Evolutionary conservation across 2,888 invertebrate genomes (phyloP).

Genomic region (Choristoneura rosaceana): DNA sequence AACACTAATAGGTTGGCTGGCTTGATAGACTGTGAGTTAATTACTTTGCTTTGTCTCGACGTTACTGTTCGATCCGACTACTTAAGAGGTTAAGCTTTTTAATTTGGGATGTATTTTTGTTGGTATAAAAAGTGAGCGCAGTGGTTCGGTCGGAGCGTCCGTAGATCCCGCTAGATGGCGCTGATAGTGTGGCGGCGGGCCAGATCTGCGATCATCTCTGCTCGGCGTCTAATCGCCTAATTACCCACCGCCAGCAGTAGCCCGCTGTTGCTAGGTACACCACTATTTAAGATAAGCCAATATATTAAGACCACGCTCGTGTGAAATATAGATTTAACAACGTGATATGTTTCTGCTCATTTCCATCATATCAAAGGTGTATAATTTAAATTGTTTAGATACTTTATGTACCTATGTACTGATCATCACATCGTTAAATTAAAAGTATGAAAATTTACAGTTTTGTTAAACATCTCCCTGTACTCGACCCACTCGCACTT

Average conservation of each 20-base stretch:
- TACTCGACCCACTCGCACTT: too few species aligned
- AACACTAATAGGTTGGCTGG: conserved; percentile 63
- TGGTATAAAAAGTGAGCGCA: conserved; percentile 29
- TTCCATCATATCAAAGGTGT: not conserved
- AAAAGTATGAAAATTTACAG: too few species aligned
- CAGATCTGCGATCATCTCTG: conserved; percentile 72
- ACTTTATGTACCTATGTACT: not conserved
- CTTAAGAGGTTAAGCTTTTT: conserved; percentile 46
- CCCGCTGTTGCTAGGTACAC: conserved; percentile 36
- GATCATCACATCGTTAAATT: too few species aligned
- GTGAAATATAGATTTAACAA: not conserved
- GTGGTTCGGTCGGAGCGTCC: conserved; percentile 62
- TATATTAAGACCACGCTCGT: conserved; percentile 17
- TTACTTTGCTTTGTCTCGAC: conserved; percentile 67
- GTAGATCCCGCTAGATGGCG: conserved; percentile 81
- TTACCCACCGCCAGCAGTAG: conserved; percentile 52
- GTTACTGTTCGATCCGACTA: conserved; percentile 41
- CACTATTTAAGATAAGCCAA: conserved; percentile 35
- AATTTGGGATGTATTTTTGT: conserved; percentile 40
- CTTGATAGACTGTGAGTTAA: conserved; percentile 73
- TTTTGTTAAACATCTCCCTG: too few species aligned
- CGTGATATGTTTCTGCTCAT: not conserved
- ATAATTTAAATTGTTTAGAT: not conserved
- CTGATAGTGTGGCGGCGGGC: conserved; percentile 76
- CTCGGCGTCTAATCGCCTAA: conserved; percentile 68